Base-by-base conservation (phyloP, 92 coral and sea anemone species). In the Epizoanthus ramosus region DNA sequence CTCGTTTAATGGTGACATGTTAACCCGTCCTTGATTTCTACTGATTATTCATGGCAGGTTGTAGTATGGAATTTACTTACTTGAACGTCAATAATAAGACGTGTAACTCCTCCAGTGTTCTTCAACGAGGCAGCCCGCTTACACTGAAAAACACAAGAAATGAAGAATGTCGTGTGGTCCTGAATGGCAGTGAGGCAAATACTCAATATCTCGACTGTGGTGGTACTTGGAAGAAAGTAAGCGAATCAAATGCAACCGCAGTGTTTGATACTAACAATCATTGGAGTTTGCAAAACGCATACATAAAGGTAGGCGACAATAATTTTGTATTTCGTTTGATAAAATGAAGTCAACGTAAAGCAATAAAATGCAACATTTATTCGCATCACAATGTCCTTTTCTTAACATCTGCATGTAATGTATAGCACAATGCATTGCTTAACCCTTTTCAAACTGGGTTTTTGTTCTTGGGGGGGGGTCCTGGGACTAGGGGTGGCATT, bases 151-250 rank as follows among this genome's bases (percentile, higher is more conserved):
- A 12, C 10, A 41, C 19, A 19, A 0, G 47, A 1, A 28, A 5
- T 31, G 72, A 67, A 15, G 50, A 67, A 19, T 67, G 50, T 19
- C 47, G 43, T 33, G 72, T 67, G n/a, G 13, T 67, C 1, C 47
- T 67, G 43, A 33, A 33, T 41, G 72, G 72, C 13, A 67, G 50
- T 5, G 72, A 67, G 2, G 72, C 72, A n/a, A 24, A 67, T 15
- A 33, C 72, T 16, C 41, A 67, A 17, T 67, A 28, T 41, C 72
- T 67, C 15, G 72, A 67, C n/a, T 67, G 72, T 17, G n/a, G 28
- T 67, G 50, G 72, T 3, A 33, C 2, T 28, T 67, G 72, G 72
- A 33, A 33, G 72, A 67, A 67, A 16, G n/a, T 67, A 8, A 67
- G 72, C 72, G 72, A 67, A 33, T 12, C 1, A 41, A 15, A 28